These are phyloP conservation scores for Chymomyza fuscimana DNA, from an alignment of 2,888 invertebrate species.

Conservation along the genomic window DNA sequence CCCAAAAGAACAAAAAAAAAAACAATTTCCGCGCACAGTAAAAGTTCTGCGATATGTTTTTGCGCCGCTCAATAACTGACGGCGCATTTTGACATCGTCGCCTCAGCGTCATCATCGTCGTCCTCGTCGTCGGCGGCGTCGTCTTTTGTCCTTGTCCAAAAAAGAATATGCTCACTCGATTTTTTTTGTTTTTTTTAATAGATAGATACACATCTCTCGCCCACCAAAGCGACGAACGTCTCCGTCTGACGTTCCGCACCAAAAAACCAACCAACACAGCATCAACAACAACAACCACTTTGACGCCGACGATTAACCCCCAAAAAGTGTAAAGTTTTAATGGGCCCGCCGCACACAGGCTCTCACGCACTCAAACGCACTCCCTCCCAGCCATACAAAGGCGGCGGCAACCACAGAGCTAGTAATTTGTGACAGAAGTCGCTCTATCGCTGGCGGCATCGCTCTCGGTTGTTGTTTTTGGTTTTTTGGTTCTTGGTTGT, in stretches of 20 bases:
- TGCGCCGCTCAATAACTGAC: slow-evolving; percentile 49
- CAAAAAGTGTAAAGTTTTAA: slow-evolving; percentile 66
- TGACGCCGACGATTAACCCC: slow-evolving; percentile 69
- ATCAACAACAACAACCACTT: slow-evolving; percentile 43
- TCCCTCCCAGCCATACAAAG: neutral
- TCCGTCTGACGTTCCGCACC: too few relatives aligned
- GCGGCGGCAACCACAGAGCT: slow-evolving; percentile 40
- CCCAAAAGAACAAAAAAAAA: slow-evolving; percentile 20
- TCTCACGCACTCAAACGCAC: slow-evolving; percentile 5
- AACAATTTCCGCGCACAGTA: slow-evolving; percentile 50
- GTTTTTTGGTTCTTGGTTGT: neutral
- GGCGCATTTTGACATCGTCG: slow-evolving; percentile 39
- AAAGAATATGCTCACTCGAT: slow-evolving; percentile 45
- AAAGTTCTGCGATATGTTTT: slow-evolving; percentile 14
- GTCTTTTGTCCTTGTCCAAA: slow-evolving; percentile 55
- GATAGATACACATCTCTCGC: slow-evolving; percentile 67
- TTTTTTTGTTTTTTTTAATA: slow-evolving; percentile 69
- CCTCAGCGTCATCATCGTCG: slow-evolving; percentile 32
- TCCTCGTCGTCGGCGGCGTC: slow-evolving; percentile 36
- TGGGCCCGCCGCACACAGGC: slow-evolving; percentile 26
- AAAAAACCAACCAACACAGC: neutral
- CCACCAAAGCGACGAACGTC: slow-evolving; percentile 24
- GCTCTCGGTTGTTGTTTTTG: neutral
- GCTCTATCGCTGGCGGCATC: neutral
- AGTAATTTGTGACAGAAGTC: slow-evolving; percentile 33